Conservation (phyloP, 2,888 invertebrate species). For the Noctua pronuba region DNA sequence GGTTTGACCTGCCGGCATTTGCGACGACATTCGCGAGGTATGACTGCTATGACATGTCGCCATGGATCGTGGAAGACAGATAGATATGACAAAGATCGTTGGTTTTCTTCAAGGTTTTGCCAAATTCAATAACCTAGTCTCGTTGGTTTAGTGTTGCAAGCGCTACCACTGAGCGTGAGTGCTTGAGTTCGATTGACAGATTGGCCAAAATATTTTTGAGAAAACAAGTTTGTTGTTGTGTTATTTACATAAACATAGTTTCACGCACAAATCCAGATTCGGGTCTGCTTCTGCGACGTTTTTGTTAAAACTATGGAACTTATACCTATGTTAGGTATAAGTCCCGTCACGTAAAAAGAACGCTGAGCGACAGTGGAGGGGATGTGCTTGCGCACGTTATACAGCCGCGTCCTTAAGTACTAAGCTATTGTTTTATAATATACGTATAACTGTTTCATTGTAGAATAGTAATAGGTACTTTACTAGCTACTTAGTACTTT, state of each 20-base stretch:
- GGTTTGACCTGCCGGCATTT: slow-evolving; percentile 49
- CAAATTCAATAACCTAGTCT: background rate
- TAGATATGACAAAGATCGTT: background rate
- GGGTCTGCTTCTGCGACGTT: background rate
- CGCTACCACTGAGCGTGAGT: background rate
- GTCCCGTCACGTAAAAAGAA: too few species aligned
- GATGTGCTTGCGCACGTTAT: too few species aligned
- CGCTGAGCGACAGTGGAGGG: too few species aligned
- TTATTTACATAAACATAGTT: background rate
- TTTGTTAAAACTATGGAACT: background rate
- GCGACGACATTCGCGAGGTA: slow-evolving; percentile 14
- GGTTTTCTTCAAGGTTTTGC: background rate
- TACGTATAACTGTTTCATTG: too few species aligned
- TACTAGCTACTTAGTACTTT: too few species aligned
- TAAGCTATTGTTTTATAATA: too few species aligned
- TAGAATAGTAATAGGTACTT: too few species aligned
- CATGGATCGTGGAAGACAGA: background rate
- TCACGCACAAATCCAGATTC: background rate
- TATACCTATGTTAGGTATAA: too few species aligned
- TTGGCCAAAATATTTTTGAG: background rate
- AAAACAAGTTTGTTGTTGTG: background rate
- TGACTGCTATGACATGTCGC: slow-evolving; percentile 20
- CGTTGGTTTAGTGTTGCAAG: background rate
- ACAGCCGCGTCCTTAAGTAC: too few species aligned
- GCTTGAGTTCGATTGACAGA: background rate